Base-by-base conservation (phyloP, 2,888 invertebrate species). In the Thumatha senex region DNA sequence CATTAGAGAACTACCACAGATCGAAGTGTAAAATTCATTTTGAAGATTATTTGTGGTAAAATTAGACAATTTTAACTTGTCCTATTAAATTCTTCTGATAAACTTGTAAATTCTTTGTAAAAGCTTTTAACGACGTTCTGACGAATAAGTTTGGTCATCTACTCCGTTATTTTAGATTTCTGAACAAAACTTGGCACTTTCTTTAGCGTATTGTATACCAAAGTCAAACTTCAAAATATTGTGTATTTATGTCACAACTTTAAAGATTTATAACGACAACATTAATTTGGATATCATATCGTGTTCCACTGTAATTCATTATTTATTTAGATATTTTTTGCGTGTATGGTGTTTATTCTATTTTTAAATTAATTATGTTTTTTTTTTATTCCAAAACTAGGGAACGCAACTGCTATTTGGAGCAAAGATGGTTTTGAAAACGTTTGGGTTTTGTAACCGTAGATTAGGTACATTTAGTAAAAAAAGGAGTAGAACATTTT, bases 51-150 rank as follows among this genome's bases (percentile, higher is more conserved):
- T 67, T 57, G 52, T 39, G 51, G 52, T 29, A 46, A 62, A 59
- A 46, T 62, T 43, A 33, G 12, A 13, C 49, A 55, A 60, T 48
- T 34, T 46, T 48, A 62, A 67, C 48, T 60, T 58, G 54, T 54
- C 58, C 56, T 67, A 58, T 58, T 61, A 63, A 61, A 69, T 66
- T 66, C 58, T 69, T 61, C 58, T 54, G 50, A 18, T 31, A 18
- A 58, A 68, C 43, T 67, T 66, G 49, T 50, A 68, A 65, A 58
- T 59, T 68, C 58, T 58, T 68, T 62, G 60, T 61, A 55, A 60
- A 67, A 64, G 62, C 63, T 67, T 67, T 63, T 67, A 67, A 69
- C 56, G 63, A 58, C 56, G 51, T 55, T 43, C 39, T 56, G 56
- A 48, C 52, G 48, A 61, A 60, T 65, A 53, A 61, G 53, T 65